Conservation (phyloP, 2,888 invertebrate genomes). For the Acleris laterana region DNA sequence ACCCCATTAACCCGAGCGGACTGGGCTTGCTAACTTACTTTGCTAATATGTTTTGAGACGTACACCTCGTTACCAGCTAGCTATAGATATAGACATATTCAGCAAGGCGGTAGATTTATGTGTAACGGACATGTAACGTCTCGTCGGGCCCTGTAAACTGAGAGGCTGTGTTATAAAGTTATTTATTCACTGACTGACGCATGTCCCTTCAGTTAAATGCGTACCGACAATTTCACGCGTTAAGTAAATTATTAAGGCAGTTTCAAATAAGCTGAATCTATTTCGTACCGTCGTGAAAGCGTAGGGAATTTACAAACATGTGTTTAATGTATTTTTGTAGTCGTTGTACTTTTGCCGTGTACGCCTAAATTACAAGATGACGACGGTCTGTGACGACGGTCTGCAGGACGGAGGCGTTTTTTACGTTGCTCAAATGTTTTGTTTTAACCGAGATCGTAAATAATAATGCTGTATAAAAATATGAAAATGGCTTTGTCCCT, state of each 20-base stretch:
- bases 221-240: conserved; percentile 16
- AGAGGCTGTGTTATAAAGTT: conserved; percentile 49
- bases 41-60: conserved; percentile 71
- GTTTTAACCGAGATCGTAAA: conserved; percentile 24
- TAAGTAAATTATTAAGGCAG: conserved; percentile 27
- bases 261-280: conserved; percentile 24
- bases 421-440: conserved; percentile 38
- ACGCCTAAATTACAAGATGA: too few species aligned
- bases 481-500: conserved; percentile 36
- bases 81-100: conserved; percentile 35
- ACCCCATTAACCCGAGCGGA: conserved; percentile 76
- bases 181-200: conserved; percentile 40
- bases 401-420: conserved; percentile 19
- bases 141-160: conserved; percentile 54
- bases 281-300: neutral
- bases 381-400: too few species aligned
- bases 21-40: conserved; percentile 69
- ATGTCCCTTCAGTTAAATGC: conserved; percentile 36
- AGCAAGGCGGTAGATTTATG: conserved; percentile 39
- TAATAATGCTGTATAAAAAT: conserved; percentile 33
- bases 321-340: too few species aligned
- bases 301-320: too few species aligned
- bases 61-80: conserved; percentile 42
- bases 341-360: too few species aligned
- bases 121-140: conserved; percentile 48